Conservation (phyloP, 1,140 invertebrate species). For the Bombus difficillimus region DNA sequence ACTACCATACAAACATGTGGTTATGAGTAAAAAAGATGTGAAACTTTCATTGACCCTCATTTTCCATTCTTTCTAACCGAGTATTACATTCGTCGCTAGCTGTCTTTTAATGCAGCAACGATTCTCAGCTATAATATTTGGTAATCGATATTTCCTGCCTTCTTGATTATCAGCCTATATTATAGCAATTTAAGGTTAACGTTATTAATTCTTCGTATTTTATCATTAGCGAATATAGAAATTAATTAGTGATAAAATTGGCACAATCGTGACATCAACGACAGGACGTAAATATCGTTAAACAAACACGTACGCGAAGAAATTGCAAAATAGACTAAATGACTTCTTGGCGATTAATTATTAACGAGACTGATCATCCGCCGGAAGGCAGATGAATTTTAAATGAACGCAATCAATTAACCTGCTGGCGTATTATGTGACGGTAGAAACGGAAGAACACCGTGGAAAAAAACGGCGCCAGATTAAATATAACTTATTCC, state of each 20-base stretch:
- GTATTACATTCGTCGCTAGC: too few species aligned
- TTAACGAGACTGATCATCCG: constrained; percentile 10
- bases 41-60: too few species aligned
- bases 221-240: neutral
- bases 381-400: constrained; percentile 19
- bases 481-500: constrained; percentile 25
- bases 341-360: neutral
- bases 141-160: too few species aligned
- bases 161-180: too few species aligned
- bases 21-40: too few species aligned
- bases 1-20: fast-evolving
- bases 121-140: too few species aligned
- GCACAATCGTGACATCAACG: neutral
- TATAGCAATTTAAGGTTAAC: too few species aligned
- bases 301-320: neutral
- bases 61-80: too few species aligned
- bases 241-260: neutral
- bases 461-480: neutral
- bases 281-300: too few species aligned
- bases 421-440: neutral
- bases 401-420: constrained; percentile 32
- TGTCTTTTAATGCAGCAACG: too few species aligned
- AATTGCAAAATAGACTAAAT: neutral
- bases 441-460: neutral
- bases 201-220: neutral